phyloP scores from a whole-genome alignment of 2,888 invertebrate genomes.

The Encarsia formosa region DNA sequence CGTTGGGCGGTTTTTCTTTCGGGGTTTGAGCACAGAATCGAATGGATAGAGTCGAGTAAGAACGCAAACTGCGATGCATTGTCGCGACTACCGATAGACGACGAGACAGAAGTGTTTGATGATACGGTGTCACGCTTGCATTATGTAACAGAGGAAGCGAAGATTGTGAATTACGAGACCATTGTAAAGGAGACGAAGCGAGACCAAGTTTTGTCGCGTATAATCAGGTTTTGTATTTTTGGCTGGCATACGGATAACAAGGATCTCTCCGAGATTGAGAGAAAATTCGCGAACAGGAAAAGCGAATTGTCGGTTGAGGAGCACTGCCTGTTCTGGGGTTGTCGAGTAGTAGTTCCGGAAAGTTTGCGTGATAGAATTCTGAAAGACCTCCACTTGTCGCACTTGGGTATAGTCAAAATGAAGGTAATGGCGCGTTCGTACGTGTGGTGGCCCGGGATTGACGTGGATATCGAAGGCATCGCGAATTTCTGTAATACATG shows the following conservation, averaged over 20 bases:
- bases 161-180: not conserved
- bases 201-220: not conserved
- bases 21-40: not conserved
- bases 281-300: too few relatives aligned
- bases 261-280: too few relatives aligned
- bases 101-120: not conserved
- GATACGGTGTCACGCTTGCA: not conserved
- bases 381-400: not conserved
- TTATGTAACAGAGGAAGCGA: not conserved
- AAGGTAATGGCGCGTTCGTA: not conserved
- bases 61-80: too few relatives aligned
- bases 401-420: conserved; percentile 5
- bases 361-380: not conserved
- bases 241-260: not conserved
- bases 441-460: conserved; percentile 4
- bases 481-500: conserved; percentile 10
- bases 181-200: too few relatives aligned
- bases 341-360: not conserved
- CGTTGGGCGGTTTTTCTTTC: not conserved
- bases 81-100: too few relatives aligned
- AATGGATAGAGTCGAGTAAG: not conserved
- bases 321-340: conserved; percentile 1
- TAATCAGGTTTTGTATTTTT: not conserved
- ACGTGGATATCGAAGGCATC: not conserved
- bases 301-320: not conserved